Conservation (phyloP, 2,113 vertebrate species). For the Cheilinus undulatus region DNA sequence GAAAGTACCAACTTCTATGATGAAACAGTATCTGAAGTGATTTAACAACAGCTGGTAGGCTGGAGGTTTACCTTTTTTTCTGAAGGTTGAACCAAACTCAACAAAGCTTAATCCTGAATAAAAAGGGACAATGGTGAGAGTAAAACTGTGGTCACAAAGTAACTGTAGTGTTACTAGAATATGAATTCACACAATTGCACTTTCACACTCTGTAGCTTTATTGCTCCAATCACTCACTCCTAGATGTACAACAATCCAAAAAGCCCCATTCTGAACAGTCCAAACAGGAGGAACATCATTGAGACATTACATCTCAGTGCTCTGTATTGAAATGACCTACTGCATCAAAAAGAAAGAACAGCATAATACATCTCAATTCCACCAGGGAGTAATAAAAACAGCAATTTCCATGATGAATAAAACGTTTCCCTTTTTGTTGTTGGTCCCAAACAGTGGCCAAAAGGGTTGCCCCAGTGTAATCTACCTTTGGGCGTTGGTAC, state of each 20-base stretch:
- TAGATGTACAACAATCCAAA: slow-evolving; percentile 23
- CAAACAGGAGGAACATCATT: slow-evolving; percentile 52
- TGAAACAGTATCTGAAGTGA: slow-evolving; percentile 72
- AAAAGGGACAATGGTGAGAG: slow-evolving; percentile 57
- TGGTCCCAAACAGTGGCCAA: slow-evolving; percentile 76
- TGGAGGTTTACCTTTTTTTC: no score
- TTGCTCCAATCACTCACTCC: slow-evolving; percentile 55
- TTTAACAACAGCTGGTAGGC: no score
- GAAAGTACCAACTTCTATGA: slow-evolving; percentile 79
- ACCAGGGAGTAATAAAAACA: slow-evolving; percentile 81
- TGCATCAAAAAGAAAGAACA: slow-evolving; percentile 66
- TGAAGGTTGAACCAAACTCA: no score
- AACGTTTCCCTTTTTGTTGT: slow-evolving; percentile 76
- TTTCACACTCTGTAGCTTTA: slow-evolving; percentile 56
- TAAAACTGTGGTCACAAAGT: slow-evolving; percentile 57
- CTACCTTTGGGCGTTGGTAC: slow-evolving; percentile 84
- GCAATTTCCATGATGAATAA: slow-evolving; percentile 82
- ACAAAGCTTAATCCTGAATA: no score
- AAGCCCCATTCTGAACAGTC: slow-evolving; percentile 29
- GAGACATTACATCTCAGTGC: slow-evolving; percentile 37
- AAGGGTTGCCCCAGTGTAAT: slow-evolving; percentile 81
- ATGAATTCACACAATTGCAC: slow-evolving; percentile 34
- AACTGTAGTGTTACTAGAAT: slow-evolving; percentile 73
- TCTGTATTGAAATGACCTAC: slow-evolving; percentile 61
- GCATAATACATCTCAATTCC: slow-evolving; percentile 68